Evolutionary conservation across 2,797 vertebrate species (phyloP).

Genomic region (Aeoliscus strigatus): DNA sequence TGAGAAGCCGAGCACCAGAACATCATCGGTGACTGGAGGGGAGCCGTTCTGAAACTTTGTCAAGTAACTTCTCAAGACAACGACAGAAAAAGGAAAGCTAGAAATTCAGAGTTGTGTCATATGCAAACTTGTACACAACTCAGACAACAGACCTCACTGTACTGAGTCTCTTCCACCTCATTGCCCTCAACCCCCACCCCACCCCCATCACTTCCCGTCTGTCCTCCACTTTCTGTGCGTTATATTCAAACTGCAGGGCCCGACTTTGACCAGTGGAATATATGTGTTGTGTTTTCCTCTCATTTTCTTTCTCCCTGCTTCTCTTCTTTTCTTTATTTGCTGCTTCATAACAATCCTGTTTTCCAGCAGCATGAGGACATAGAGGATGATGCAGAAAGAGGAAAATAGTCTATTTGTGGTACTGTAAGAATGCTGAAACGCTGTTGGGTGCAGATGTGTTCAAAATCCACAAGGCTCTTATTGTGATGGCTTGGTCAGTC

Average conservation of each 20-base stretch:
- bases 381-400: conserved; percentile 33
- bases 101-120: too few species aligned
- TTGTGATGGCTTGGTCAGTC: conserved; percentile 9
- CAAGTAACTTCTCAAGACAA: conserved; percentile 17
- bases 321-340: conserved; percentile 64
- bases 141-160: conserved; percentile 66
- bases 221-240: conserved; percentile 37
- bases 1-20: too few species aligned
- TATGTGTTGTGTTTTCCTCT: conserved; percentile 65
- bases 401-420: conserved; percentile 19
- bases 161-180: too few species aligned
- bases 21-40: conserved; percentile 11
- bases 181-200: conserved; percentile 1
- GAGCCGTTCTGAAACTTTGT: conserved; percentile 9
- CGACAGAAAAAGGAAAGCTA: conserved; percentile 13
- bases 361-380: conserved; percentile 36
- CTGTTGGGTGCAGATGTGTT: conserved; percentile 8
- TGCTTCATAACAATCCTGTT: conserved; percentile 49
- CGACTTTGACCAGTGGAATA: conserved; percentile 70
- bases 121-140: conserved; percentile 28
- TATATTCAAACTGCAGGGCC: conserved; percentile 54
- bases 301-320: conserved; percentile 39
- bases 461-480: conserved; percentile 6
- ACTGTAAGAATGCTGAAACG: conserved; percentile 1
- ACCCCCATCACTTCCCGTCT: conserved; percentile 30